A percentile compares a stretch with the other conserved stretches of the same genome.
phyloP scores from a whole-genome alignment of 2,888 invertebrate species.

The Agonopterix arenella region DNA sequence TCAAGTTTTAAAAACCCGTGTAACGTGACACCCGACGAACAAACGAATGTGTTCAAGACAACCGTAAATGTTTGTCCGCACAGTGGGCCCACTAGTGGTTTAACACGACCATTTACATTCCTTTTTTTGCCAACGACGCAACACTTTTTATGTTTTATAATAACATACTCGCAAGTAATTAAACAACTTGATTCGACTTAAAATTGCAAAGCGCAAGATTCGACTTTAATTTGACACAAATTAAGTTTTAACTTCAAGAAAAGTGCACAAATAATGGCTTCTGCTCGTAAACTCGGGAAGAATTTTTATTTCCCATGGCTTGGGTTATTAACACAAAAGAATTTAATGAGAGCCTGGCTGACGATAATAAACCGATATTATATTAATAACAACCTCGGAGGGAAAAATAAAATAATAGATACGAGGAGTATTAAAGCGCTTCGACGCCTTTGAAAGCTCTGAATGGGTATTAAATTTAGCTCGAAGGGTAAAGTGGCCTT shows the following conservation, averaged over 20 bases:
- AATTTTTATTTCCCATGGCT: slow-evolving; percentile 20
- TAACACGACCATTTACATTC: slow-evolving; percentile 17
- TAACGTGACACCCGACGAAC: slow-evolving; percentile 58
- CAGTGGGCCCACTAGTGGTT: slow-evolving; percentile 36
- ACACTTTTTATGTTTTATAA: slow-evolving; percentile 1
- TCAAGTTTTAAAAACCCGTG: slow-evolving; percentile 65
- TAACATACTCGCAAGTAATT: slow-evolving; percentile 4
- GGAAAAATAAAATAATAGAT: slow-evolving; percentile 9
- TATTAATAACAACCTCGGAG: slow-evolving; percentile 28
- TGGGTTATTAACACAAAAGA: slow-evolving; percentile 35
- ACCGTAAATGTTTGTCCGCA: slow-evolving; percentile 38
- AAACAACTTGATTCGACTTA: slow-evolving; percentile 11
- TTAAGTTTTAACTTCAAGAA: slow-evolving; percentile 20
- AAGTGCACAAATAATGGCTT: slow-evolving; percentile 25
- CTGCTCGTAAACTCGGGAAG: slow-evolving; percentile 17
- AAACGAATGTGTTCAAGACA: slow-evolving; percentile 41
- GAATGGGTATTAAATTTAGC: neutral
- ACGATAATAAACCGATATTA: slow-evolving; percentile 40
- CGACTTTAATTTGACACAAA: slow-evolving; percentile 22
- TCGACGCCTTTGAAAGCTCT: slow-evolving; percentile 3
- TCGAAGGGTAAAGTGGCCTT: slow-evolving; percentile 7
- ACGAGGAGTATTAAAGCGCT: neutral
- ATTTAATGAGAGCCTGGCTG: slow-evolving; percentile 36
- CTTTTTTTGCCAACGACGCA: neutral
- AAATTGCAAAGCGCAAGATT: slow-evolving; percentile 1